Evolutionary conservation across 2,113 vertebrate genomes (phyloP), one percentile per base, ranked within the genome.

Genomic region (Etia nguti): DNA sequence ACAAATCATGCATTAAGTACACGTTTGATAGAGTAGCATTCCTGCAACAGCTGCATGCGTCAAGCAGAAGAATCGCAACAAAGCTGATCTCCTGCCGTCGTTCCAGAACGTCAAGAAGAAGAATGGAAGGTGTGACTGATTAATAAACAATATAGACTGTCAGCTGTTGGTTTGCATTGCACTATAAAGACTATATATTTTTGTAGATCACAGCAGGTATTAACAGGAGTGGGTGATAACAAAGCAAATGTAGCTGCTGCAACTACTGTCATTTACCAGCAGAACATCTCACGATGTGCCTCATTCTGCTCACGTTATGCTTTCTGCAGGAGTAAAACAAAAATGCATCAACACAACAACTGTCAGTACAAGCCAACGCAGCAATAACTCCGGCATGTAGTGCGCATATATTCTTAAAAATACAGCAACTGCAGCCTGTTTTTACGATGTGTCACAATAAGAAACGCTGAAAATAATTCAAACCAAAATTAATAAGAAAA

Each of bases 371-470:
- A n/a, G 3, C 16, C 29, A 62, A 6, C 2, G 2, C 41, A 18
- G 22, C 8, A 20, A 9, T 52, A 20, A 20, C 20, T 20, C 20
- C 9, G 48, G 16, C 22, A n/a, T 2, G 6, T 1, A 48, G 2
- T 29, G 43, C 0, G 18, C 24, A 75, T 7, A 12, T n/a, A n/a
- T 12, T 36, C 31, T n/a, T 12, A 65, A 12, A 3, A 38, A n/a
- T 7, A 65, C 6, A 38, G 60, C 20, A 75, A 29, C 15, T 48
- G 6, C 9, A 48, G 68, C 24, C 41, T 48, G 68, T 20, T 29
- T 18, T 26, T 2, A 70, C 5, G 0, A 13, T 43, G 8, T 43
- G 36, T 24, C 65, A 70, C 8, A 10, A 4, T 0, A 15, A 24
- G 12, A 73, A 73, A 46, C 1, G 1, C 65, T 73, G 22, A 46